These are phyloP conservation scores for Archips xylosteana DNA, from an alignment of 2,888 invertebrate species.

Conservation along the genomic window DNA sequence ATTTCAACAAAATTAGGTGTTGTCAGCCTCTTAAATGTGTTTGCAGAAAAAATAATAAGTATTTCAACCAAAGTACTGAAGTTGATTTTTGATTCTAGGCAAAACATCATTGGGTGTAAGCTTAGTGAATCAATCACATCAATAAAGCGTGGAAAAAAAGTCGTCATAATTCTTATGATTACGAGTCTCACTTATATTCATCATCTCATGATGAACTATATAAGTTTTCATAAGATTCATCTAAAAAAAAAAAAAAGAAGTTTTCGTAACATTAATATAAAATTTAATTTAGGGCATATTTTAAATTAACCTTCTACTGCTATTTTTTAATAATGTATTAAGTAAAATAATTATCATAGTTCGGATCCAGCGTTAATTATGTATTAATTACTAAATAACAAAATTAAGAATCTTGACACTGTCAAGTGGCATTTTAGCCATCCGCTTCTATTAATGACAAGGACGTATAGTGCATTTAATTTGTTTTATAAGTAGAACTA, in stretches of 20 bases:
- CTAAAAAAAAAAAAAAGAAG: no score
- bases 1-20: no score
- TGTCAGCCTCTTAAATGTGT: no score
- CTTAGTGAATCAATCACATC: no score
- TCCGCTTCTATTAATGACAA: background rate
- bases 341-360: background rate
- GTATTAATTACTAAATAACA: background rate
- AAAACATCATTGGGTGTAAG: no score
- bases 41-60: background rate
- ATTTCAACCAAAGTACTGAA: slow-evolving; percentile 10
- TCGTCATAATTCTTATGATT: no score
- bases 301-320: background rate
- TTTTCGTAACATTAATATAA: background rate
- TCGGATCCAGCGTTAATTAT: background rate
- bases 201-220: no score
- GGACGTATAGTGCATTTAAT: background rate
- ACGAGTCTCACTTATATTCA: no score
- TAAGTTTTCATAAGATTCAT: no score
- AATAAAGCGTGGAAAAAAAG: no score
- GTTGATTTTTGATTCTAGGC: background rate
- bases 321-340: background rate
- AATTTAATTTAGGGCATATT: background rate
- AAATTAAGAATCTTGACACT: background rate
- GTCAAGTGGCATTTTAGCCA: background rate
- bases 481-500: background rate